phyloP scores from a whole-genome alignment of 2,113 vertebrate genomes.

The Pipra filicauda region DNA sequence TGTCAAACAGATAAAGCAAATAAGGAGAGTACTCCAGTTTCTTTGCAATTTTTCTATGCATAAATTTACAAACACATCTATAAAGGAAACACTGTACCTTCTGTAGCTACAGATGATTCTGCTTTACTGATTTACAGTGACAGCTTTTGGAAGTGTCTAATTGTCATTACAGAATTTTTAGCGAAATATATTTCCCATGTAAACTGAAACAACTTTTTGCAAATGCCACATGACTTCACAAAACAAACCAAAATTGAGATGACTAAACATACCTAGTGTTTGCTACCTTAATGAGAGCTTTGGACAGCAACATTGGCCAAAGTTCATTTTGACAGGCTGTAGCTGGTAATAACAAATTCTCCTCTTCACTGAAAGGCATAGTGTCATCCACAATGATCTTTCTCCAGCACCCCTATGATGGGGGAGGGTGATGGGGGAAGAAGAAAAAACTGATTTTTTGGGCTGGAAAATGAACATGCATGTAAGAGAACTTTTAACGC shows the following conservation, averaged over 20 bases:
- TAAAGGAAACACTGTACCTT: neutral
- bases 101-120: neutral
- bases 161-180: neutral
- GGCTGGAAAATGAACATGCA: neutral
- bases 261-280: slow-evolving; percentile 83
- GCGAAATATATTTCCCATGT: neutral
- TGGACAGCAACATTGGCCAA: slow-evolving; percentile 93
- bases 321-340: slow-evolving; percentile 83
- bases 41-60: neutral
- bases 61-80: neutral
- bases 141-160: neutral
- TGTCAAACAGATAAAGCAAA: neutral
- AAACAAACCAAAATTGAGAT: neutral
- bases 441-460: neutral
- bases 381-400: slow-evolving; percentile 90
- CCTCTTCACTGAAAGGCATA: slow-evolving; percentile 87
- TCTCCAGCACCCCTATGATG: slow-evolving; percentile 89
- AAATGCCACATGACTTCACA: neutral
- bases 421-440: neutral
- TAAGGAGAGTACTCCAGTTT: neutral
- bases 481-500: neutral
- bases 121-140: neutral
- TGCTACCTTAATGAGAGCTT: slow-evolving; percentile 91
- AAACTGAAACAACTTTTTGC: neutral
- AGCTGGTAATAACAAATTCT: slow-evolving; percentile 85